These are phyloP conservation scores for Microtus ochrogaster DNA, from an alignment of 2,113 vertebrate genomes.

Conservation along the genomic window DNA sequence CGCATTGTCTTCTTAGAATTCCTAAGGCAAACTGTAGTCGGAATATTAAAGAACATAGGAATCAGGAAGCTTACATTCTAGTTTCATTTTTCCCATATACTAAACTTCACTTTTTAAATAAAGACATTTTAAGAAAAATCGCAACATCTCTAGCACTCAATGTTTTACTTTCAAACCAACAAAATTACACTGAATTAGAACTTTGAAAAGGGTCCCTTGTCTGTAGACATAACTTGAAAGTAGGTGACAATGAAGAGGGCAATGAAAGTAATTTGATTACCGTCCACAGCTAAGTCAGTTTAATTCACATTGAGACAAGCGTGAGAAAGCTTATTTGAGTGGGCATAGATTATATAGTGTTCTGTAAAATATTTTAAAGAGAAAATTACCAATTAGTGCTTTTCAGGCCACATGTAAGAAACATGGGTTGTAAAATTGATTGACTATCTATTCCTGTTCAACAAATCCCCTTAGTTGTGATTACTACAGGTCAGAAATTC, in stretches of 20 bases:
- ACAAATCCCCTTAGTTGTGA: neutral
- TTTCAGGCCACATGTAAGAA: neutral
- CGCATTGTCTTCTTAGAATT: neutral
- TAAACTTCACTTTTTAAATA: neutral
- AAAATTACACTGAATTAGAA: neutral
- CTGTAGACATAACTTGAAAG: neutral
- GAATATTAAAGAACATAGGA: neutral
- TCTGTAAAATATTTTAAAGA: constrained; percentile 9
- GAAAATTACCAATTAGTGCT: neutral
- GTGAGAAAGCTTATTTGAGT: neutral
- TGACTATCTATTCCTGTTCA: neutral
- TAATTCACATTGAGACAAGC: neutral
- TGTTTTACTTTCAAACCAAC: neutral
- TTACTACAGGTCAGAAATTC: neutral
- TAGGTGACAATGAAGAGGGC: neutral
- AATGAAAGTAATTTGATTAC: neutral
- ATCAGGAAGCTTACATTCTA: neutral
- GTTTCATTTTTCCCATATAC: neutral
- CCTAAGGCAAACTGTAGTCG: neutral
- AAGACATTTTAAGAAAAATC: neutral
- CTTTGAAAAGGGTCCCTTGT: neutral
- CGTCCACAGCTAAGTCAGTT: neutral
- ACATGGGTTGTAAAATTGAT: neutral
- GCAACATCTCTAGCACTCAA: neutral
- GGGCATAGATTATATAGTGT: neutral